Evolutionary conservation across 2,888 invertebrate genomes (phyloP).

Genomic region (Tipula helvola): DNA sequence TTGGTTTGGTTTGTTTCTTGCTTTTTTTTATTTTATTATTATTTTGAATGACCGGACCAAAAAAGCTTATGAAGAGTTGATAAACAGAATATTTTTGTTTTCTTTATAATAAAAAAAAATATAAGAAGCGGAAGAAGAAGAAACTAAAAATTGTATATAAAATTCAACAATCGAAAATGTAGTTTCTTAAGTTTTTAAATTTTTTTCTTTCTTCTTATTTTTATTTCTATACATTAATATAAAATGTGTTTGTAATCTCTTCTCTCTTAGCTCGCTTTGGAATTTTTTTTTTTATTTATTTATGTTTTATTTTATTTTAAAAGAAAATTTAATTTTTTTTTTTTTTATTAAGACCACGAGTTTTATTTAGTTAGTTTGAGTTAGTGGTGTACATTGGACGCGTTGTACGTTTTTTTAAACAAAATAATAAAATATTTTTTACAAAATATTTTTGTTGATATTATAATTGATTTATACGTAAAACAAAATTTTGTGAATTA

Average conservation of each 20-base stretch:
- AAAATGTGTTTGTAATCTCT: constrained; percentile 4
- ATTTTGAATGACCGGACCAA: constrained; percentile 4
- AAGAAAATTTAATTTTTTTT: not conserved
- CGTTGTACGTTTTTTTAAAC: not conserved
- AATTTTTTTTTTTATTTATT: not conserved
- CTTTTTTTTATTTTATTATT: not conserved
- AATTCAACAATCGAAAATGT: not conserved
- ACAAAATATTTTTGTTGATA: not conserved
- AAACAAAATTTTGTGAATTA: not conserved
- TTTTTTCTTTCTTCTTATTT: not conserved
- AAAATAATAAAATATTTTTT: not conserved
- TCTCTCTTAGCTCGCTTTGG: not conserved
- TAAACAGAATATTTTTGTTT: not conserved
- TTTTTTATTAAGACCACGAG: not conserved
- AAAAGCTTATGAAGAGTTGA: not conserved
- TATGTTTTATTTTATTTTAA: not conserved
- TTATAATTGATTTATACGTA: not conserved
- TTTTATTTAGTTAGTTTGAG: constrained; percentile 6
- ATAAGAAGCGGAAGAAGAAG: not conserved
- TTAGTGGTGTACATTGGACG: not conserved
- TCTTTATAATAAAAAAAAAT: not conserved
- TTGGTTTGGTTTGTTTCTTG: not conserved
- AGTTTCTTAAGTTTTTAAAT: not conserved
- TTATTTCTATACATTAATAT: not conserved
- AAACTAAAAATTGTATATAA: not conserved